Percentiles rank a stretch among this genome's conserved stretches.
These are phyloP conservation scores for Nemapogon koenigi DNA, from an alignment of 2,888 invertebrate species.

Conservation along the genomic window DNA sequence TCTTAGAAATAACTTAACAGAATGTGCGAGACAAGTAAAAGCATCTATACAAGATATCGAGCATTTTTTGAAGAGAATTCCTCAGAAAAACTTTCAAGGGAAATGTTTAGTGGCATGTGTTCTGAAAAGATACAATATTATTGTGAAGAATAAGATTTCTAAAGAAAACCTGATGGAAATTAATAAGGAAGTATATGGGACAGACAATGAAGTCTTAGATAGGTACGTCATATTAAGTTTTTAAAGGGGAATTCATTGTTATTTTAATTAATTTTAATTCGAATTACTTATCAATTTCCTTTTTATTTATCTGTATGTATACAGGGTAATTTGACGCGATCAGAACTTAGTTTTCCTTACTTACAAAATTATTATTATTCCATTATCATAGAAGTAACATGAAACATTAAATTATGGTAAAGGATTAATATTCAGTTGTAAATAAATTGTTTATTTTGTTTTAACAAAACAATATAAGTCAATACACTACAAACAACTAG, in stretches of 20 bases:
- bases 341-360: too few species aligned
- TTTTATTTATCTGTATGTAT: too few species aligned
- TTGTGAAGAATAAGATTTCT: slow-evolving; percentile 40
- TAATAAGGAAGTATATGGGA: slow-evolving; percentile 39
- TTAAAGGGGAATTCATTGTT: too few species aligned
- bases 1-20: slow-evolving; percentile 43
- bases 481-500: too few species aligned
- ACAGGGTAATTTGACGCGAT: too few species aligned
- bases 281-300: background rate
- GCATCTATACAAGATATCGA: slow-evolving; percentile 43
- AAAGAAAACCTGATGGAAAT: slow-evolving; percentile 32
- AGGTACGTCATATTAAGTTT: background rate
- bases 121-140: slow-evolving; percentile 40
- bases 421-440: too few species aligned
- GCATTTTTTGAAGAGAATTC: slow-evolving; percentile 42
- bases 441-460: too few species aligned
- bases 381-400: too few species aligned
- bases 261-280: background rate
- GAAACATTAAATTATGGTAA: too few species aligned
- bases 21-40: slow-evolving; percentile 47
- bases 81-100: slow-evolving; percentile 38
- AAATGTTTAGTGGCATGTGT: slow-evolving; percentile 57
- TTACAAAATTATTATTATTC: too few species aligned
- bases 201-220: slow-evolving; percentile 42
- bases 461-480: too few species aligned